Percentiles rank a stretch among this genome's conserved stretches.
Conservation (phyloP, 2,113 vertebrate genomes). For the Peromyscus polionotus region DNA sequence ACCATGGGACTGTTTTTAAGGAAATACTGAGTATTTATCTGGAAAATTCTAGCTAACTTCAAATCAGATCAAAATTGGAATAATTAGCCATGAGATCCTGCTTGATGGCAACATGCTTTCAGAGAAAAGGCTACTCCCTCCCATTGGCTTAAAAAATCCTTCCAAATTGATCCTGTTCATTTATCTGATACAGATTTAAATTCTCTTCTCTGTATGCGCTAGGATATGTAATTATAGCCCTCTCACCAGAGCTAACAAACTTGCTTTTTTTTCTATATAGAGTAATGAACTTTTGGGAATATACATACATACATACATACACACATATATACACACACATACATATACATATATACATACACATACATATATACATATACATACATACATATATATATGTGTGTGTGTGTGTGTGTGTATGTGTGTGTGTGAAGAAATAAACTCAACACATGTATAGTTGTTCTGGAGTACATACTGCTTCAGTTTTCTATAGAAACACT, state of each 20-base stretch:
- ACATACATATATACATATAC: fast-evolving
- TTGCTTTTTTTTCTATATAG: slow-evolving; percentile 57
- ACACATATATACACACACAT: no score
- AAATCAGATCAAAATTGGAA: slow-evolving; percentile 29
- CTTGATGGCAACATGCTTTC: neutral
- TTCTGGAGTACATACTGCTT: slow-evolving; percentile 81
- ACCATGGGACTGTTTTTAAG: neutral
- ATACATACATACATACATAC: neutral
- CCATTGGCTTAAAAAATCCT: slow-evolving; percentile 34
- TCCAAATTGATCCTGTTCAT: slow-evolving; percentile 42
- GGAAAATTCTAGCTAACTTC: slow-evolving; percentile 35
- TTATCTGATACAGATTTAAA: slow-evolving; percentile 41
- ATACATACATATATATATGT: neutral
- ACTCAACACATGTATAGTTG: slow-evolving; percentile 79
- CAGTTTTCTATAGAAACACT: slow-evolving; percentile 71
- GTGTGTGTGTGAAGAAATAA: slow-evolving; percentile 55
- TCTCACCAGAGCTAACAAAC: neutral
- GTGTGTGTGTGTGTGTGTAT: neutral
- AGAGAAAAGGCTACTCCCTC: neutral
- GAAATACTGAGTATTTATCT: neutral
- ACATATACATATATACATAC: neutral
- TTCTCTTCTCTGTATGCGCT: neutral
- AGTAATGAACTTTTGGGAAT: slow-evolving; percentile 34
- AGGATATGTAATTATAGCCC: slow-evolving; percentile 48
- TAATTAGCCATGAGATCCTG: neutral